Base-by-base conservation (phyloP, 2,888 invertebrate species). In the Cephus nigrinus region DNA sequence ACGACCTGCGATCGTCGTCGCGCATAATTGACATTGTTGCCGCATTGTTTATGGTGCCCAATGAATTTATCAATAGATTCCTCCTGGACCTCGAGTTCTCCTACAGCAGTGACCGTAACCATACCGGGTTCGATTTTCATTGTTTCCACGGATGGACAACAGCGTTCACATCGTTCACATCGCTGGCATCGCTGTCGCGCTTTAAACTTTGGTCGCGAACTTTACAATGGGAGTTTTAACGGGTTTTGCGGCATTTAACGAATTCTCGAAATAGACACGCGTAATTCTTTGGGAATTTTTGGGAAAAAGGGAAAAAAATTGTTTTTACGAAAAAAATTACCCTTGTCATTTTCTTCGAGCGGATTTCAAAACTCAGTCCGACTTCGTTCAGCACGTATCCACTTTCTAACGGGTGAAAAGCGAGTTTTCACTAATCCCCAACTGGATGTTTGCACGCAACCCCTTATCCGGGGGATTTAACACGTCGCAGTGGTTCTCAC, bases 11-110 rank as follows among this genome's bases (percentile, higher is more conserved):
- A 86, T 85, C 86, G 86, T 80, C 83, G 83, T 55, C 80, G 83
- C 87, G 86, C 88, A 88, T 90, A 88, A 90, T 89, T 88, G 89
- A 88, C 90, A 90, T 90, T 90, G 90, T 89, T 90, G 86, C 83
- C 82, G 86, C 88, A 88, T 90, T 90, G 90, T 88, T 89, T 84
- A 84, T 87, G 83, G 80, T 81, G 80, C 82, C 86, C 86, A 86
- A 84, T 86, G 88, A 89, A 88, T 89, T 89, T 88, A 89, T 90
- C 89, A 88, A 88, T 89, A 87, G 85, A 86, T 85, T 87, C 83
- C 84, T 82, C 82, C 76, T 75, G 80, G 76, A 78, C 75, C 76
- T 79, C 76, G 78, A 74, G 77, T 74, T 69, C 78, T 73, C 81
- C 78, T 71, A 68, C 77, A 78, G 23, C 55, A 9, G 55, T 55